Evolutionary conservation across 2,888 invertebrate genomes (phyloP).

Genomic region (Antheraea assamensis): DNA sequence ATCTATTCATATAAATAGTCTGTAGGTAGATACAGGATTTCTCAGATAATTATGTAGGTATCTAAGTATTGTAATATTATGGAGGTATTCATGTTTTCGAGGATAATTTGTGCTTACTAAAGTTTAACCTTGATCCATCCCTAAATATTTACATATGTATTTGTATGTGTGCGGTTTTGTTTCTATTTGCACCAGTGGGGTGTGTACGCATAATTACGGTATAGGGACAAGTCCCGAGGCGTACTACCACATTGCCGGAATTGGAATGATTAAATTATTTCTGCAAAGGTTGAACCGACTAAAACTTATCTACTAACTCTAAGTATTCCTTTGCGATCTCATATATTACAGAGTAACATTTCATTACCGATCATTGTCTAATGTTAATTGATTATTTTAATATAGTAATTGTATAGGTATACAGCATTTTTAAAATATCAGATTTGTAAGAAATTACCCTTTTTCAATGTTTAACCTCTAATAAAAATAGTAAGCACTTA

Average conservation of each 20-base stretch:
- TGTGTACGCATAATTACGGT: constrained; percentile 77
- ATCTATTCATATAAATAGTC: no score
- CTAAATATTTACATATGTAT: constrained; percentile 70
- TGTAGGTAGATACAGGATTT: no score
- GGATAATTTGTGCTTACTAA: not conserved
- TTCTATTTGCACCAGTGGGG: constrained; percentile 74
- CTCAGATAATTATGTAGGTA: no score
- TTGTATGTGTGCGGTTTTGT: constrained; percentile 75
- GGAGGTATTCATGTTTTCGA: not conserved
- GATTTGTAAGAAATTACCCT: no score
- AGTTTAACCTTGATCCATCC: constrained; percentile 43
- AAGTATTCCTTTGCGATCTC: not conserved
- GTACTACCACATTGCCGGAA: constrained; percentile 57
- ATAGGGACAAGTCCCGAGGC: constrained; percentile 71
- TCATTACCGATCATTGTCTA: not conserved
- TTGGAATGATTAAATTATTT: constrained; percentile 30
- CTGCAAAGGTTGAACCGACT: constrained; percentile 16
- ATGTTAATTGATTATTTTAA: not conserved
- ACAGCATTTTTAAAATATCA: no score
- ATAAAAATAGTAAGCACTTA: no score
- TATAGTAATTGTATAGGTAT: not conserved
- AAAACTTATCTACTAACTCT: not conserved
- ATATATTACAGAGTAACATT: not conserved
- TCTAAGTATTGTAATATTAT: not conserved
- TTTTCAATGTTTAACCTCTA: no score